Percentiles rank a stretch among this genome's conserved stretches.
Evolutionary conservation across 2,797 vertebrate species (phyloP).

Genomic region (Scyliorhinus canicula): DNA sequence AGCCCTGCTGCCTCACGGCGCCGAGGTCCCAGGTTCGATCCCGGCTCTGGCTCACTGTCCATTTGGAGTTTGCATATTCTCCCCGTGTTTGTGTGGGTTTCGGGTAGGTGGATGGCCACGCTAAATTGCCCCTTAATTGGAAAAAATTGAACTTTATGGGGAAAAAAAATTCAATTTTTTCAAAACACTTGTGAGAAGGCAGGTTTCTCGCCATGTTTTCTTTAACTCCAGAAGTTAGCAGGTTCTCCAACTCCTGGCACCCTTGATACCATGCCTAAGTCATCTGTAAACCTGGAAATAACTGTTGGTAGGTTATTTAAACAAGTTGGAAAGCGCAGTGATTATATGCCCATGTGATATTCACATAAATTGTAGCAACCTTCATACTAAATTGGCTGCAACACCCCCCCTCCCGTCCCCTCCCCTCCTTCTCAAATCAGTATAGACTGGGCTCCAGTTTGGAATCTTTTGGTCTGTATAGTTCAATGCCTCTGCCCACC

Average conservation of each 20-base stretch:
- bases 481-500: not conserved
- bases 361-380: not conserved
- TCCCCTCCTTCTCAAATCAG: not conserved
- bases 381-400: not conserved
- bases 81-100: no score
- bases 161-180: no score
- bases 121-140: no score
- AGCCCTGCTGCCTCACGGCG: no score
- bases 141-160: no score
- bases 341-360: not conserved
- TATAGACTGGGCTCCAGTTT: not conserved
- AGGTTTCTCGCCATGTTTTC: not conserved
- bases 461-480: not conserved
- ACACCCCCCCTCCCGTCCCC: no score
- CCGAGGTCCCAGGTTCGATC: no score
- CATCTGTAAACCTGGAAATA: not conserved
- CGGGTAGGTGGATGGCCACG: no score
- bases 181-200: not conserved
- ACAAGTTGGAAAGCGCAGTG: not conserved
- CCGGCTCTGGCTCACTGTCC: no score
- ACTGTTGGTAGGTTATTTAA: not conserved
- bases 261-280: not conserved
- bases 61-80: no score
- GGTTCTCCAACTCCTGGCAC: not conserved
- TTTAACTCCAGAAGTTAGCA: not conserved